phyloP scores from a whole-genome alignment of 2,113 vertebrate genomes.

The chimpanzee (Pan troglodytes) region NHGRI_mPanTro3-v2.1_pri NC_086016.1:11691001-11691500 shows the following conservation, averaged over 20 bases:
- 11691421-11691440: too few relatives aligned
- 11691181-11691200: not conserved
- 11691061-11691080: too few relatives aligned
- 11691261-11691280: not conserved
- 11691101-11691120: too few relatives aligned
- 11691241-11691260: not conserved
- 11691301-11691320: not conserved
- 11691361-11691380: not conserved
- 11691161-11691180: not conserved
- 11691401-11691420: not conserved
- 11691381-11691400: not conserved
- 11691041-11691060: too few relatives aligned
- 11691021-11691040: too few relatives aligned
- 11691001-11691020: too few relatives aligned
- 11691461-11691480: too few relatives aligned
- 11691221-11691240: not conserved
- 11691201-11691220: not conserved
- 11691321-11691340: not conserved
- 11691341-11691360: not conserved
- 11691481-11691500: too few relatives aligned
- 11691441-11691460: too few relatives aligned
- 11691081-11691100: too few relatives aligned
- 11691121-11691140: not conserved
- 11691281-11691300: not conserved
- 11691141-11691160: not conserved